Conservation (phyloP, 2,888 invertebrate genomes). For the Mayetiola destructor region DNA sequence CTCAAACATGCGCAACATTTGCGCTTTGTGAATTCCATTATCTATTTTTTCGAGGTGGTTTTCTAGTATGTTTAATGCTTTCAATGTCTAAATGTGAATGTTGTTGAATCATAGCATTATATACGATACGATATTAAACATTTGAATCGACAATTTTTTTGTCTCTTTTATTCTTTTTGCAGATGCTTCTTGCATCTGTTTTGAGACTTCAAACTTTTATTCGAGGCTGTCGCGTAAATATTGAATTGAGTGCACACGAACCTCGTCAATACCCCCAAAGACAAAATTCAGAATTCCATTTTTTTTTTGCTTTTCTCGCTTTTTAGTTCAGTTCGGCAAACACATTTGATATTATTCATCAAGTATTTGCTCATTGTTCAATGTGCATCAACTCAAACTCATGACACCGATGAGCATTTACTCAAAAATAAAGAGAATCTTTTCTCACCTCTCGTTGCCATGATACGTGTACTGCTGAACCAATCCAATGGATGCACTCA, state of each 20-base stretch:
- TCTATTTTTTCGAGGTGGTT: not conserved
- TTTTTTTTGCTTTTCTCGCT: not conserved
- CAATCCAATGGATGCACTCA: no score
- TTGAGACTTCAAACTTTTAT: no score
- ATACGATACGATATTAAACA: no score
- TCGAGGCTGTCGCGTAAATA: slow-evolving; percentile 4
- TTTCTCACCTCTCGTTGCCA: no score
- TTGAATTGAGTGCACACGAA: not conserved
- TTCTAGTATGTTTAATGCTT: not conserved
- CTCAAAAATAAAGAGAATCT: no score
- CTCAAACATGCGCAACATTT: slow-evolving; percentile 4
- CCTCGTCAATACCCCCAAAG: not conserved
- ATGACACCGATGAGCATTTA: no score
- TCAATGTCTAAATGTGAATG: slow-evolving; percentile 2
- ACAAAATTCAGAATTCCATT: not conserved
- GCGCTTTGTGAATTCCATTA: not conserved
- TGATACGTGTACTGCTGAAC: no score
- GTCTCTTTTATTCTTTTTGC: not conserved
- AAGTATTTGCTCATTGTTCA: no score
- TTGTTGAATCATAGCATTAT: not conserved
- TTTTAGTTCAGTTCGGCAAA: no score
- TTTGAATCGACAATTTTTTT: not conserved
- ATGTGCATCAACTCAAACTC: no score
- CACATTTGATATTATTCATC: not conserved
- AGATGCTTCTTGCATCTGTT: not conserved